Evolutionary conservation across 2,888 invertebrate species (phyloP), one percentile per base, ranked within the genome.

Genomic region (Carcina quercana): DNA sequence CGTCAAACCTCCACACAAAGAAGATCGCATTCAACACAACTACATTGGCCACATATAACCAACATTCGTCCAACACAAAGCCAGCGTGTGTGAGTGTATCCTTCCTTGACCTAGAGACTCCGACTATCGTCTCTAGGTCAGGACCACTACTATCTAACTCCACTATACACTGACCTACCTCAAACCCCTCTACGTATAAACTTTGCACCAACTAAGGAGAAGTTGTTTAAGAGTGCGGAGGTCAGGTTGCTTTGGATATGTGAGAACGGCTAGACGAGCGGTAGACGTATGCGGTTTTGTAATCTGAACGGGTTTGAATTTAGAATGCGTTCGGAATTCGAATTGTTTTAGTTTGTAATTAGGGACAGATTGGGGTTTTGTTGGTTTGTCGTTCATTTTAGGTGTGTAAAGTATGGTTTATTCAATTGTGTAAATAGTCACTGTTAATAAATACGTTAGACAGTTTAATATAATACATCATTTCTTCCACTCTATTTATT

Each of bases 21-120:
- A 29, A 25, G 12, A 12, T 12, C 8, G 10, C 17, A 14, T 27
- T 26, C 15, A 32, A 12, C 15, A 30, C 30, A 29, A 8, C 11
- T 15, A 15, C 31, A 10, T 28, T 10, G 15, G 15, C 20, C n/a
- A 3, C 10, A 20, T 20, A 20, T 8, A 20, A 20, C 20, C 10
- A n/a, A 20, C 20, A 20, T 20, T 7, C 20, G 20, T 20, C 3
- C 8, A 20, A n/a, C n/a, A n/a, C n/a, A n/a, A 20, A 10, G 8
- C 4, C 3, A 47, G 45, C 43, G 57, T 68, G 78, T 78, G 73
- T 78, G 80, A 58, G 76, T 80, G 61, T 76, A 76, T 76, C 80
- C 79, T 82, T 80, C 74, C 79, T 79, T 80, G 82, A 83, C 82
- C 82, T 82, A 80, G 71, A 75, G 70, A 59, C 67, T 59, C 50